Evolutionary conservation across 2,797 vertebrate species (phyloP).

Genomic region (Acanthurus leucopareius): DNA sequence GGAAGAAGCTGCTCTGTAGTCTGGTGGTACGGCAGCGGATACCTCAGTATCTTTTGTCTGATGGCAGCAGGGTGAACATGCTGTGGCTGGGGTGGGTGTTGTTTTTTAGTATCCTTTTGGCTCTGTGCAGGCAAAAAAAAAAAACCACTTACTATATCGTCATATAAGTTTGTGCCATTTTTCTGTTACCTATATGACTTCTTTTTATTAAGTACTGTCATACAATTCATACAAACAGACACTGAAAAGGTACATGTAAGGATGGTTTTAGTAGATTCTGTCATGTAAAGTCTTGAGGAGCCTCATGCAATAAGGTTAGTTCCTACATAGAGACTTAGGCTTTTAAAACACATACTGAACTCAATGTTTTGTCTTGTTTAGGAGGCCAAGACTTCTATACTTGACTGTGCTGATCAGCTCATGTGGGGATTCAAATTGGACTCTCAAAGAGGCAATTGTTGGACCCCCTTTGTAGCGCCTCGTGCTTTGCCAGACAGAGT

Average conservation of each 20-base stretch:
- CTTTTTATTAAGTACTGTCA: neutral
- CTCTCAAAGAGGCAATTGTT: slow-evolving; percentile 64
- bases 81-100: no score
- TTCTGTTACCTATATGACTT: neutral
- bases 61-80: no score
- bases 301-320: neutral
- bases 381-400: slow-evolving; percentile 21
- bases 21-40: no score
- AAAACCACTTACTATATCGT: neutral
- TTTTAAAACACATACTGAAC: neutral
- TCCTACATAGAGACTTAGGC: neutral
- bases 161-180: slow-evolving; percentile 14
- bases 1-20: no score
- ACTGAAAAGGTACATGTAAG: neutral
- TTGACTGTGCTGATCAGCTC: slow-evolving; percentile 45
- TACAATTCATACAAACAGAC: neutral
- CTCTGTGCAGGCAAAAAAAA: no score
- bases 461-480: slow-evolving; percentile 39
- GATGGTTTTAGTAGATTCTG: neutral
- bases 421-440: slow-evolving; percentile 44
- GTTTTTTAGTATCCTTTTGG: no score
- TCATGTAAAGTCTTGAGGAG: slow-evolving; percentile 5
- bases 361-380: neutral
- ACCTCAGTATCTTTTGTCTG: no score
- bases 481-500: slow-evolving; percentile 50